A percentile compares a stretch with the other conserved stretches of the same genome.
Conservation (phyloP, 2,797 vertebrate genomes). For the Tachyglossus aculeatus region DNA sequence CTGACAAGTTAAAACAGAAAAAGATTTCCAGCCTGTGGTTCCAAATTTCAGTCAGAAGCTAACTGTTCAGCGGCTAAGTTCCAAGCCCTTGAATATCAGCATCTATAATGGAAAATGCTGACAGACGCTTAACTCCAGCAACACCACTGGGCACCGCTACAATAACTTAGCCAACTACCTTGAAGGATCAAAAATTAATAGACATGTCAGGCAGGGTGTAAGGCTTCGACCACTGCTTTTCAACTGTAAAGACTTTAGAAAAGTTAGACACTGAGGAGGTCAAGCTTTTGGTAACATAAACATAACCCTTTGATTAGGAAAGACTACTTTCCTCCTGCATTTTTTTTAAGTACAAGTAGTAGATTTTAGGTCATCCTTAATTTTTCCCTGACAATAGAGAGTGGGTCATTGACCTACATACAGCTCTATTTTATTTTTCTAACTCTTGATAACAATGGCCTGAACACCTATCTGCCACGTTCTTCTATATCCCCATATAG, state of each 20-base stretch:
- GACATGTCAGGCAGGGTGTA: conserved; percentile 69
- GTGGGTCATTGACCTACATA: conserved; percentile 79
- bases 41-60: conserved; percentile 11
- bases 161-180: conserved; percentile 59
- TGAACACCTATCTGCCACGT: conserved; percentile 68
- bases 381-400: conserved; percentile 73
- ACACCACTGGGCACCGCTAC: conserved; percentile 54
- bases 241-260: conserved; percentile 66
- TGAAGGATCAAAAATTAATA: conserved; percentile 72
- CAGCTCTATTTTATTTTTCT: conserved; percentile 74
- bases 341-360: conserved; percentile 67
- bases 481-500: conserved; percentile 70
- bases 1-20: too few species aligned
- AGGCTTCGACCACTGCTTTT: conserved; percentile 65
- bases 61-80: conserved; percentile 23
- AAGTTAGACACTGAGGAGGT: conserved; percentile 71
- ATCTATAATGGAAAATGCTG: conserved; percentile 6
- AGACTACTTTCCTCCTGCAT: conserved; percentile 62
- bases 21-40: background rate
- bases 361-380: conserved; percentile 80
- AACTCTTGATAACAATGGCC: conserved; percentile 73
- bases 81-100: conserved; percentile 38
- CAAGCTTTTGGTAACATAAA: conserved; percentile 72
- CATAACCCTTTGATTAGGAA: conserved; percentile 73
- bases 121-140: conserved; percentile 58